Base-by-base conservation (phyloP, 2,113 vertebrate genomes). In the Apodemus sylvaticus region DNA sequence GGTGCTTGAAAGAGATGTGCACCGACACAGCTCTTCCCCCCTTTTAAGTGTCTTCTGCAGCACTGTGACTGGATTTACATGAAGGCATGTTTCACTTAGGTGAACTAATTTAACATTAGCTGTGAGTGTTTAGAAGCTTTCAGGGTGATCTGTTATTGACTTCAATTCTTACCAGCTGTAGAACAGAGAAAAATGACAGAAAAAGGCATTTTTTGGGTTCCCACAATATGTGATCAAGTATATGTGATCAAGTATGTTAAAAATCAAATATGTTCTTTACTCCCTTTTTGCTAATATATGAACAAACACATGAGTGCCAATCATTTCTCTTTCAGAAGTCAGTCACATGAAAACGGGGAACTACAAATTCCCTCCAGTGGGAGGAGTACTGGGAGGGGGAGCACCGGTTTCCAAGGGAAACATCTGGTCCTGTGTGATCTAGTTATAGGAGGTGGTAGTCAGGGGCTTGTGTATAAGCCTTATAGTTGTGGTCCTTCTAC, bases 11-110 rank as follows among this genome's bases (percentile, higher is more conserved):
- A 45, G 29, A n/a, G 29, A 13, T 8, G 0, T 24, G 13, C 10
- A 62, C 16, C 60, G n/a, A 34, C 36, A 22, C 17, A 13, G 51
- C 17, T 93, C 20, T 36, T 22, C 10, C 11, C 13, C 70, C 22
- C n/a, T 58, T 64, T 17, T 64, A 4, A 5, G 48, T 3, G 22
- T 45, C 17, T 39, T 73, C 48, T 55, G 48, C 19, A 10, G 3
- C 24, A 31, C 20, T 64, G 0, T 1, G 7, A 16, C 31, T 60
- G 0, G 31, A 48, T 12, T 42, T 58, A 7, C 5, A 1, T 20
- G 20, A 64, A 85, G 11, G 4, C 16, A n/a, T 10, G 19, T 86
- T 87, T 77, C 22, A 74, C 74, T 76, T 24, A 36, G 29, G 55
- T 39, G 70, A 76, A 90, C 53, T 16, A 51, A 60, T 39, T 16